Conservation (phyloP, 2,797 vertebrate species). For the Choloepus didactylus region DNA sequence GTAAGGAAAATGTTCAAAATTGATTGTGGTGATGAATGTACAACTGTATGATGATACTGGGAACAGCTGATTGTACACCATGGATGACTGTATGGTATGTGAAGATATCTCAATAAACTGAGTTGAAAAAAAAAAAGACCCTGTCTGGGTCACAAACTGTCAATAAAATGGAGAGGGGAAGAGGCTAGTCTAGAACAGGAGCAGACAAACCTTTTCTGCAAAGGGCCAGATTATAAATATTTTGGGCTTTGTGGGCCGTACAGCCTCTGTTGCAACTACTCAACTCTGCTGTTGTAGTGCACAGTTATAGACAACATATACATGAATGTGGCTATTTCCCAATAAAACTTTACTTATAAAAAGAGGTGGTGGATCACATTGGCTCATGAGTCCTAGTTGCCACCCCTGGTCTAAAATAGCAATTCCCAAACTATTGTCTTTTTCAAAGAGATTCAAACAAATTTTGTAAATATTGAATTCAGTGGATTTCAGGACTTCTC, state of each 20-base stretch:
- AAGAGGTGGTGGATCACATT: background rate
- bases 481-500: background rate
- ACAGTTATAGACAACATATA: background rate
- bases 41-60: too few relatives aligned
- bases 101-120: too few relatives aligned
- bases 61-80: too few relatives aligned
- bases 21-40: too few relatives aligned
- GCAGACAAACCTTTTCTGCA: background rate
- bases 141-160: background rate
- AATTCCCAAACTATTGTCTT: slow-evolving; percentile 18
- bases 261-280: background rate
- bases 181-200: background rate
- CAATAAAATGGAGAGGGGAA: background rate
- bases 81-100: too few relatives aligned
- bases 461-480: background rate
- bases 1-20: too few relatives aligned
- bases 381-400: background rate
- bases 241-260: background rate
- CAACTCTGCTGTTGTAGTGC: background rate
- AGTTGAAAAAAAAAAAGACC: background rate
- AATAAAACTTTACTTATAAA: slow-evolving; percentile 18
- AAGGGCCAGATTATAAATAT: background rate
- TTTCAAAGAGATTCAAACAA: slow-evolving; percentile 47
- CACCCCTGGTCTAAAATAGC: background rate
- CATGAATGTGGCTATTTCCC: background rate